Conservation (phyloP, 2,888 invertebrate species). For the Allygus modestus region DNA sequence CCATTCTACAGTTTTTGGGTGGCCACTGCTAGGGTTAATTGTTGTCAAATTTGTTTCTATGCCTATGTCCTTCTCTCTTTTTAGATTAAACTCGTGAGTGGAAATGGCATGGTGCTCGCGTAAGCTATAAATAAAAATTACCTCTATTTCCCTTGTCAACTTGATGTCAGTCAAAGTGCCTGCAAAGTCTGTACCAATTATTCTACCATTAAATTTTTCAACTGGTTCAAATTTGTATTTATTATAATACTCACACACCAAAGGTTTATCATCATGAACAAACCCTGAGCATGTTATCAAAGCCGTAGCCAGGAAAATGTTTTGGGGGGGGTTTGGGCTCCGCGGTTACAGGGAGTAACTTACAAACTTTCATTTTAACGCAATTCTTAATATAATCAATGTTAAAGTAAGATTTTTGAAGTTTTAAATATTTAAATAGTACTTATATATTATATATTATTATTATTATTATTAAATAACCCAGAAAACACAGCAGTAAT, state of each 20-base stretch:
- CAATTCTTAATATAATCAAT: too few species aligned
- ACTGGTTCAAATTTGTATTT: not conserved
- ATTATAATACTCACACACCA: slow-evolving; percentile 1
- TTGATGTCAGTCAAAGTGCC: not conserved
- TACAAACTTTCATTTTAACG: too few species aligned
- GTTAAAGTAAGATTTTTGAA: too few species aligned
- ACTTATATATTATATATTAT: too few species aligned
- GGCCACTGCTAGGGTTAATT: too few species aligned
- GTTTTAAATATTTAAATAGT: too few species aligned
- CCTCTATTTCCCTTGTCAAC: slow-evolving; percentile 7
- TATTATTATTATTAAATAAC: too few species aligned
- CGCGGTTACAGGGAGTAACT: too few species aligned
- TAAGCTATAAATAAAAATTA: slow-evolving; percentile 1
- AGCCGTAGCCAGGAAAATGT: too few species aligned
- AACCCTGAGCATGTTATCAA: not conserved
- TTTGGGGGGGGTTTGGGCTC: too few species aligned
- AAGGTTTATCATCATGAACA: not conserved
- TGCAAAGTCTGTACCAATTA: not conserved
- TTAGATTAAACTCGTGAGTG: not conserved
- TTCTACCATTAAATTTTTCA: slow-evolving; percentile 7
- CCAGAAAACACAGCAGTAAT: too few species aligned
- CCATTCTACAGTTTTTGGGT: too few species aligned
- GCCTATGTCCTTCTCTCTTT: not conserved
- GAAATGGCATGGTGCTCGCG: not conserved
- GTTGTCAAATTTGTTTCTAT: not conserved